phyloP scores from a whole-genome alignment of 2,888 invertebrate species.

The Bombylius major region DNA sequence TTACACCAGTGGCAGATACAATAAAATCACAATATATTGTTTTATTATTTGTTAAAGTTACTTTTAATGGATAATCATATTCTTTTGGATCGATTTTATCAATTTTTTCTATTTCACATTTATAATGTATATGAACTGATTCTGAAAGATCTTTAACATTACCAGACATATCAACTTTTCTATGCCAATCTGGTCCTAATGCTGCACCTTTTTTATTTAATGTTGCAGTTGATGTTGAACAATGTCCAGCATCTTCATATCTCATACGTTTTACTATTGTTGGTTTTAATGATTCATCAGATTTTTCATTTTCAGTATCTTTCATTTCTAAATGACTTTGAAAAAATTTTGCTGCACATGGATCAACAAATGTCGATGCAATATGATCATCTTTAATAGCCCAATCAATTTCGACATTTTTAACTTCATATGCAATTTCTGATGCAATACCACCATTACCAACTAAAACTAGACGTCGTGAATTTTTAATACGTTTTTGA shows the following conservation, averaged over 20 bases:
- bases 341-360: constrained; percentile 91
- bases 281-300: neutral
- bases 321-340: constrained; percentile 39
- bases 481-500: constrained; percentile 51
- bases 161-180: constrained; percentile 49
- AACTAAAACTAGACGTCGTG: constrained; percentile 66
- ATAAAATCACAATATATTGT: constrained; percentile 74
- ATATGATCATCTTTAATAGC: constrained; percentile 86
- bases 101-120: constrained; percentile 40
- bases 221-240: constrained; percentile 23
- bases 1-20: constrained; percentile 91
- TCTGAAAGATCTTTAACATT: constrained; percentile 23
- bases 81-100: constrained; percentile 14
- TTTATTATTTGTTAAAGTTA: constrained; percentile 59
- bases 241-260: constrained; percentile 46
- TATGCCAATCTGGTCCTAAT: constrained; percentile 94
- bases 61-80: constrained; percentile 53
- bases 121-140: constrained; percentile 48
- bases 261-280: constrained; percentile 49
- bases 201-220: constrained; percentile 64
- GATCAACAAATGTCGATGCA: constrained; percentile 87
- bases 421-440: constrained; percentile 82
- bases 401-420: constrained; percentile 81
- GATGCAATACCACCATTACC: constrained; percentile 99
- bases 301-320: constrained; percentile 16